Base-by-base conservation (phyloP, 2,888 invertebrate genomes). In the Drosophila cognata region DNA sequence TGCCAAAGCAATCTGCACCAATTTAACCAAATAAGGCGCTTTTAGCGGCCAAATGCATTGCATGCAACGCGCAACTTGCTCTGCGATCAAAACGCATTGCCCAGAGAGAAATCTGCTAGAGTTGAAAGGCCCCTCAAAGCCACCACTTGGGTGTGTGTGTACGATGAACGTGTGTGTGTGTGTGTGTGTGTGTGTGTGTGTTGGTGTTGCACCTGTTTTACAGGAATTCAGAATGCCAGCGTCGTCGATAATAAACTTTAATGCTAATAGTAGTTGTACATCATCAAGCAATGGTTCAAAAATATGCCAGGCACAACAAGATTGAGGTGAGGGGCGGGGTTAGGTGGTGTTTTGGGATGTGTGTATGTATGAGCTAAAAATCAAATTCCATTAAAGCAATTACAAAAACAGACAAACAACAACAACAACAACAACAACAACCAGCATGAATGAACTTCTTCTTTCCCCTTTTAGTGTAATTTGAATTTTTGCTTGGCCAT, bases 1-100 rank as follows among this genome's bases (percentile, higher is more conserved):
- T 57, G 77, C 70, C 74, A 57, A 59, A 74, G 76, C 91, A 90
- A 91, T 90, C 90, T 91, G 88, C 91, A 89, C 91, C 89, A 89
- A 87, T 89, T 84, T 81, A 90, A 83, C 91, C 91, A 91, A 89
- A 89, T 89, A 89, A 91, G 91, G 91, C 91, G 90, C 87, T 90
- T 84, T 90, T 81, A 91, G 90, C 91, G 91, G 84, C 83, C 78
- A 85, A 89, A 90, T 89, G 85, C 90, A 79, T 84, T 77, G 90
- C 91, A 91, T 89, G 91, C 91, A 90, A 91, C 85, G 56, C 35
- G 46, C 64, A 51, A 51, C 51, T 51, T 29, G 51, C 50, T 51
- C 29, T 51, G 51, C 29, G 51, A 29, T 38, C 46, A 61, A 58
- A 73, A 69, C 62, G 78, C 71, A 72, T 67, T 67, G 77, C 77